Conservation (phyloP, 2,888 invertebrate species). For the Drosophila nigricruria region DNA sequence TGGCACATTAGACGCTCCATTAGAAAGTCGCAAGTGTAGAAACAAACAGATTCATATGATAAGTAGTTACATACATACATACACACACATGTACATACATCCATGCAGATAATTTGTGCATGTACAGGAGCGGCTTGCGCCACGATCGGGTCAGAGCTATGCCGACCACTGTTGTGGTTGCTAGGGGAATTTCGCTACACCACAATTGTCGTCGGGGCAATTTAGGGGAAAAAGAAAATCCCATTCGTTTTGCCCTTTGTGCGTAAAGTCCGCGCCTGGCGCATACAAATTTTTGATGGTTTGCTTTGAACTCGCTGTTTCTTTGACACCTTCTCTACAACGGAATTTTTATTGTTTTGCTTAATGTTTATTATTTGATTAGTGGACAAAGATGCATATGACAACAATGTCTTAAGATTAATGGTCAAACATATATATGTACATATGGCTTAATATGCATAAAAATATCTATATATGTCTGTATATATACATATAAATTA, state of each 20-base stretch:
- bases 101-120: slow-evolving; percentile 8
- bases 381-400: slow-evolving; percentile 24
- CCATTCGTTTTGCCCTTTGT: background rate
- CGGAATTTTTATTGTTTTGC: slow-evolving; percentile 57
- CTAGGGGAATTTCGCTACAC: background rate
- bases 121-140: slow-evolving; percentile 18
- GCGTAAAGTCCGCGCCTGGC: background rate
- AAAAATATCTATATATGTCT: no score
- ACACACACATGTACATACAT: background rate
- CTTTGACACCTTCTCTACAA: slow-evolving; percentile 52
- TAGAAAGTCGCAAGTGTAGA: slow-evolving; percentile 69
- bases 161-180: background rate
- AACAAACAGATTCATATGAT: slow-evolving; percentile 60
- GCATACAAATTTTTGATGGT: slow-evolving; percentile 1
- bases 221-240: background rate
- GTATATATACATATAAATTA: background rate
- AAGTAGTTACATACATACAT: slow-evolving; percentile 30
- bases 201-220: background rate
- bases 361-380: slow-evolving; percentile 56
- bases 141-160: background rate
- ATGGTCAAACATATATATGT: background rate
- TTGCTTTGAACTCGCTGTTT: slow-evolving; percentile 37
- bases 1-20: slow-evolving; percentile 61
- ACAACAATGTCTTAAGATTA: slow-evolving; percentile 10
- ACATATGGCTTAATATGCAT: background rate